Evolutionary conservation across 2,888 invertebrate genomes (phyloP), one percentile per base, ranked within the genome.

Genomic region (Chrysomela aeneicollis): DNA sequence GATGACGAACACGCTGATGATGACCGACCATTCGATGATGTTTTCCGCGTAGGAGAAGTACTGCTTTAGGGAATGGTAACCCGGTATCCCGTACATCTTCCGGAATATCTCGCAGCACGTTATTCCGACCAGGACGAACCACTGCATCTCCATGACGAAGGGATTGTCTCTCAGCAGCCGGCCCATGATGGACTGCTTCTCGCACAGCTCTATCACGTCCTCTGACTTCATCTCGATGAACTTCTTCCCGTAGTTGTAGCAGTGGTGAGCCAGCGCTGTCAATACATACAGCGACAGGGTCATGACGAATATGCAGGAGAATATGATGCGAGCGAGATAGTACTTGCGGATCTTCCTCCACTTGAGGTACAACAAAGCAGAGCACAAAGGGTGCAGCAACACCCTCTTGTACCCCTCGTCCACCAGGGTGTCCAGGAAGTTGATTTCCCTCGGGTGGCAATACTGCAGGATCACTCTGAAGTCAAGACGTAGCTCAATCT

Each of bases 321-420:
- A 87, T 67, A 93, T 86, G 71, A 94, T 84, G 59, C 93, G 85
- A 0, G 91, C 92, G 10, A 93, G 89, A 77, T 94, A 94, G 78
- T 93, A 95, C 82, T 93, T 93, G 30, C 94, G 87, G 70, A 95
- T 94, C 81, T 94, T 93, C 76, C 92, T 91, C 95, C 95, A 95
- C 79, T 95, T 95, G 58, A 95, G 88, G 77, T 94, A 90, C 0
- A 95, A 84, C 78, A 95, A 94, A 0, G 94, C 93, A 10, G 94
- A 92, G 79, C 94, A 94, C 2, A 95, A 83, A 0, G 95, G 95
- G 84, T 95, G 95, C 59, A 93, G 86, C 2, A 95, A 82, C 26
- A 95, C 91, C 79, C 93, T 92, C 77, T 94, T 94, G 78, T 94
- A 94, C 0, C 94, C 94, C 81, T 94, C 94, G 72, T 93, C 93